phyloP scores from a whole-genome alignment of 1,140 invertebrate genomes.

The Drosophila miranda region DNA sequence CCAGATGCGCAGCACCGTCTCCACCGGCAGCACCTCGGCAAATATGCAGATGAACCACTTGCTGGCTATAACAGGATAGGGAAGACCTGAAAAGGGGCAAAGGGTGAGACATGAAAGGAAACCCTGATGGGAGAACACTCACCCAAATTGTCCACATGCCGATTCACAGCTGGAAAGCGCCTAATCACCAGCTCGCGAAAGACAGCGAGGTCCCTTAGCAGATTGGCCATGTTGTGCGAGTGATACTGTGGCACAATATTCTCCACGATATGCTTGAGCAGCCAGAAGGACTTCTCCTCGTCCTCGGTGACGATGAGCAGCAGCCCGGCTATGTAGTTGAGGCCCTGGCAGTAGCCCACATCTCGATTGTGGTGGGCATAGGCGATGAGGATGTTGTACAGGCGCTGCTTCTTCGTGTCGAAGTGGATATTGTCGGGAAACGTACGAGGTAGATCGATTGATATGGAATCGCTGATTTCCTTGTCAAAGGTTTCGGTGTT shows the following conservation, averaged over 20 bases:
- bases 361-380: constrained; percentile 93
- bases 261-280: constrained; percentile 93
- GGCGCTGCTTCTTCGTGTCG: constrained; percentile 88
- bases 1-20: constrained; percentile 96
- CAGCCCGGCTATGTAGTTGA: constrained; percentile 94
- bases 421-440: constrained; percentile 98
- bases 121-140: constrained; percentile 16
- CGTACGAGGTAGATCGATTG: constrained; percentile 93
- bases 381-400: constrained; percentile 94
- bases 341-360: constrained; percentile 96
- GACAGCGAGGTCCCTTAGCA: constrained; percentile 93
- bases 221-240: constrained; percentile 92
- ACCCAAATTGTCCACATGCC: constrained; percentile 89
- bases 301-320: constrained; percentile 92
- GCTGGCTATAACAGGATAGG: constrained; percentile 93
- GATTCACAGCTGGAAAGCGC: constrained; percentile 90
- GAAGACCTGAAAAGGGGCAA: constrained; percentile 83
- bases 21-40: constrained; percentile 94
- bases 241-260: constrained; percentile 94
- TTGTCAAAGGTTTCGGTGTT: constrained; percentile 85
- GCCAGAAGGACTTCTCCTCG: constrained; percentile 96
- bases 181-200: constrained; percentile 92
- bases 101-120: neutral
- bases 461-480: constrained; percentile 88
- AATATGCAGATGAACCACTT: constrained; percentile 98